Conservation (phyloP, 2,888 invertebrate genomes). For the Drosophila meridiana region DNA sequence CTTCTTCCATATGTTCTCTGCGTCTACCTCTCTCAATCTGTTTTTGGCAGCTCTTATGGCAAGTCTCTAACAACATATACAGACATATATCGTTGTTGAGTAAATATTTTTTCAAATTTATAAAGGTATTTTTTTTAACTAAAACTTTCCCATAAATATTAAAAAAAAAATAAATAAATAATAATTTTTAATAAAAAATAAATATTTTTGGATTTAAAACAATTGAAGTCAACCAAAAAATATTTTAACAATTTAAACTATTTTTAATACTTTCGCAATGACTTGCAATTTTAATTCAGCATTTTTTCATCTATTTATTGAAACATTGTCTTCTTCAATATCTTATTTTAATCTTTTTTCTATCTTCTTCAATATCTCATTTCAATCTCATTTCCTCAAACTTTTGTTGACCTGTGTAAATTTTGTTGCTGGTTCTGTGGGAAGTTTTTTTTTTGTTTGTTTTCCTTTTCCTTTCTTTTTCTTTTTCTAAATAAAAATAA, state of each 20-base stretch:
- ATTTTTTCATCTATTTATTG: not conserved
- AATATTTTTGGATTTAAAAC: too few relatives aligned
- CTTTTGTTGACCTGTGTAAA: slow-evolving; percentile 1
- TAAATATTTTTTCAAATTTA: not conserved
- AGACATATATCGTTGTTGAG: not conserved
- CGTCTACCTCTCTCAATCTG: not conserved
- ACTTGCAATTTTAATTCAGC: not conserved
- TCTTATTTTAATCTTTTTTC: too few relatives aligned
- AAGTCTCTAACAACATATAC: too few relatives aligned
- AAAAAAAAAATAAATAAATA: too few relatives aligned
- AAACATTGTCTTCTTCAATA: too few relatives aligned
- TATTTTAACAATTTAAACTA: too few relatives aligned
- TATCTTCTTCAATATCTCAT: too few relatives aligned
- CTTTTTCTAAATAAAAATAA: slow-evolving; percentile 59
- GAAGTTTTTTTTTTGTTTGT: not conserved
- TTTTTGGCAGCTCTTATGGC: too few relatives aligned
- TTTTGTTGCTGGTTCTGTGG: slow-evolving; percentile 44
- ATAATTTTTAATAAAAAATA: too few relatives aligned
- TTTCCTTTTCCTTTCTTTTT: not conserved
- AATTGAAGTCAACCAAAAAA: too few relatives aligned
- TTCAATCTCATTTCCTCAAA: not conserved
- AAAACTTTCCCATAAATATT: not conserved
- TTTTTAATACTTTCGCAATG: too few relatives aligned
- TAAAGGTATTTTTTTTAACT: not conserved
- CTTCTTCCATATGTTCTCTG: not conserved